These are phyloP conservation scores for Aspidiotus destructor DNA, from an alignment of 2,888 invertebrate species.

Conservation along the genomic window DNA sequence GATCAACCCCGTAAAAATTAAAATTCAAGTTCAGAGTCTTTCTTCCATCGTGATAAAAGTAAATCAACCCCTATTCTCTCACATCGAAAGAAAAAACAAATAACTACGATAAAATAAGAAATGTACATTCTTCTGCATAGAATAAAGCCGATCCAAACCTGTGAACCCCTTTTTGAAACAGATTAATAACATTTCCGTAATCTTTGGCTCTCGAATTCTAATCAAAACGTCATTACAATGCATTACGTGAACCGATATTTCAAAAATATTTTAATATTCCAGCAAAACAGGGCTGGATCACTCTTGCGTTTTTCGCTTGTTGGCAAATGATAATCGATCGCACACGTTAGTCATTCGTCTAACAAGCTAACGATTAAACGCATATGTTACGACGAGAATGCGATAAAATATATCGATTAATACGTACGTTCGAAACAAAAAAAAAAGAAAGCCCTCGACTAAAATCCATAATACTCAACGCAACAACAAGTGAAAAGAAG, in stretches of 20 bases:
- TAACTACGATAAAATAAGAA: too few species aligned
- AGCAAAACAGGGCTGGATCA: background rate
- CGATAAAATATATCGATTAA: conserved; percentile 26
- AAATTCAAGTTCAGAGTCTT: too few species aligned
- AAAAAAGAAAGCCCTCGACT: conserved; percentile 14
- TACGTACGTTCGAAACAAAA: conserved; percentile 24
- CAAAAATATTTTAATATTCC: background rate
- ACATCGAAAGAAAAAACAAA: too few species aligned
- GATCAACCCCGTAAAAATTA: too few species aligned
- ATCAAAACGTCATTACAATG: background rate
- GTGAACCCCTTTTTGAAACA: too few species aligned
- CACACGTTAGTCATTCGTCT: background rate
- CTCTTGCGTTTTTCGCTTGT: background rate
- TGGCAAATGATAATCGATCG: conserved; percentile 22
- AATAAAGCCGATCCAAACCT: too few species aligned
- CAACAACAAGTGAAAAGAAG: conserved; percentile 5
- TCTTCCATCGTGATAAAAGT: too few species aligned
- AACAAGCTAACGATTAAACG: conserved; percentile 29
- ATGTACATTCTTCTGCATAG: too few species aligned
- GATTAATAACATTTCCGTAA: too few species aligned
- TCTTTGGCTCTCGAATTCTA: background rate
- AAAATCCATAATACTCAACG: too few species aligned
- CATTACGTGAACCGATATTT: background rate
- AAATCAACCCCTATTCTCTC: too few species aligned
- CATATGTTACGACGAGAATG: conserved; percentile 25